These are phyloP conservation scores for Hemiprocne comata DNA, from an alignment of 2,113 vertebrate genomes.

Conservation along the genomic window DNA sequence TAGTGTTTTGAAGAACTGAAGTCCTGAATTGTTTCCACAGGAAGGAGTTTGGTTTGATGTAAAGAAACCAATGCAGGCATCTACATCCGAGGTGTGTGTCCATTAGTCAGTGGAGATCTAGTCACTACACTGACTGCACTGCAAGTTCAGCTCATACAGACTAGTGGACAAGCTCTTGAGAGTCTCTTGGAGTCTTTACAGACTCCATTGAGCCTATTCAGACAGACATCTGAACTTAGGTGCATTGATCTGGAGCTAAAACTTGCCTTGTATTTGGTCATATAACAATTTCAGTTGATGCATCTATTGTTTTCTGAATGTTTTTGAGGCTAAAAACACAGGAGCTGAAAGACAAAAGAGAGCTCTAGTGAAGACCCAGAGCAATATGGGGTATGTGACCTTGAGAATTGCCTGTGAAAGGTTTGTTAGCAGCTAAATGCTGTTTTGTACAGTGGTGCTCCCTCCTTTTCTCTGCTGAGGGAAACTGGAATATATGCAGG, in stretches of 20 bases:
- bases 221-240: not conserved
- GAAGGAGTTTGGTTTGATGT: not conserved
- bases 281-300: not conserved
- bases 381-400: rapidly evolving
- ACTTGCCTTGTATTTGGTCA: not conserved
- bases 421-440: not conserved
- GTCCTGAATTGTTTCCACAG: not conserved
- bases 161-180: not conserved
- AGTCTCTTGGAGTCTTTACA: not conserved
- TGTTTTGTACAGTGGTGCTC: not conserved
- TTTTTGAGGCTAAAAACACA: not conserved
- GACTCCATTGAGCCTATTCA: not conserved
- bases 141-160: not conserved
- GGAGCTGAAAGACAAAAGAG: not conserved
- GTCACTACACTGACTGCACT: no score
- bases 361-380: not conserved
- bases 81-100: not conserved
- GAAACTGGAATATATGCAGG: not conserved
- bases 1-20: not conserved
- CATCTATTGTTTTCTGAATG: not conserved
- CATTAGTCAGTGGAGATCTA: not conserved
- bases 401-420: not conserved
- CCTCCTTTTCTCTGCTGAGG: not conserved
- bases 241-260: not conserved
- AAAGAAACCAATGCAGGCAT: not conserved